Evolutionary conservation across 2,797 vertebrate species (phyloP), one percentile per base, ranked within the genome.

Genomic region (Aeoliscus strigatus): DNA sequence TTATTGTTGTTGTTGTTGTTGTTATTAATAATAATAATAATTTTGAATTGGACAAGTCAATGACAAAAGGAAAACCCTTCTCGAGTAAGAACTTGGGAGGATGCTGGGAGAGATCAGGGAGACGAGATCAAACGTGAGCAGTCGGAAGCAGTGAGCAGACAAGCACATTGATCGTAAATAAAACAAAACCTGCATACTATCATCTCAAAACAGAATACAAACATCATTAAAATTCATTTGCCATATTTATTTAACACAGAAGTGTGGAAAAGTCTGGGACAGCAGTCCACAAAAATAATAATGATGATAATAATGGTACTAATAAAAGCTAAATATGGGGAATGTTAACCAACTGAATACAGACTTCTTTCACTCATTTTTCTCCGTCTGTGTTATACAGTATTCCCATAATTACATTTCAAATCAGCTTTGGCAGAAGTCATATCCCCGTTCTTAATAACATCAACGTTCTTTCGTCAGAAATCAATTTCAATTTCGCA

Each of bases 401-500:
- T 52, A 52, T 50, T 52, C 27, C 41, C 18, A 14, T 71, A 65
- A 74, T 70, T 73, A 49, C 58, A 60, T 77, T 49, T 54, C 34
- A 66, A 59, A 70, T 48, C 23, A 34, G 9, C 4, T n/a, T 26
- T 6, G 39, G 45, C 52, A 64, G 32, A 66, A 75, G 67, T 59
- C 63, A 46, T 27, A 45, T 52, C 26, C 60, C 44, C 68, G 58
- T 69, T 75, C 76, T 68, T 60, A 74, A 69, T 60, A 77, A 66
- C 71, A 73, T 79, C 75, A n/a, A n/a, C 66, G n/a, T n/a, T n/a
- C n/a, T n/a, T n/a, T n/a, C 18, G 54, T 66, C 51, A 64, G 41
- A 77, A 79, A 83, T 86, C 76, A 69, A 79, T 81, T 80, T 71
- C 69, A 74, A 80, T 86, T 73, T 76, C 69, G 70, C 60, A 37